Evolutionary conservation across 2,113 vertebrate genomes (phyloP), one percentile per base, ranked within the genome.

Genomic region (Uropsilus gracilis): DNA sequence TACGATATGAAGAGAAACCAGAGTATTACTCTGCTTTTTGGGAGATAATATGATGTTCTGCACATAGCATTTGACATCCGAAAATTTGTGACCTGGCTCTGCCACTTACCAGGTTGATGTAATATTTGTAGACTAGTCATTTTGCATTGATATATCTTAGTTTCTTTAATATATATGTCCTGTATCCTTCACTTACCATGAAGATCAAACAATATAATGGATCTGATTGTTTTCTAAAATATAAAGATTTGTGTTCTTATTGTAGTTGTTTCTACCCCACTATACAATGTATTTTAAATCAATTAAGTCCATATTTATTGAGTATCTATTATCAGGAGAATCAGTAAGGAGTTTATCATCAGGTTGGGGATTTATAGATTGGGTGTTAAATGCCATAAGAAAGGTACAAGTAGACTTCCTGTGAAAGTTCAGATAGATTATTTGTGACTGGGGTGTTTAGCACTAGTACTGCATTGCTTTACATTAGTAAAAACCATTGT

Each of bases 161-260:
- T 76, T 94, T 76, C 46, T 95, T 42, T 89, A 12, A 20, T 81
- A 14, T n/a, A 5, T 32, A 0, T 39, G 1, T 24, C n/a, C 37
- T 75, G 24, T 32, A 16, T 91, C 32, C 22, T 97, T 72, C 6
- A 39, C 30, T 34, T 26, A 8, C 59, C 46, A 11, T 80, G 66
- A 85, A 72, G 53, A 64, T 89, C 17, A 30, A 61, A 42, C 71
- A 48, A 64, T 81, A n/a, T 59, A 55, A 42, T 68, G 68, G 37
- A 76, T 87, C n/a, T 81, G 46, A 71, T 24, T 78, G n/a, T 63
- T 95, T 86, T 89, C 42, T 94, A 20, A 95, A 92, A 48, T 63
- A 24, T 7, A n/a, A 77, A 86, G 28, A 1, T 68, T 92, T 59
- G 39, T 78, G 8, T 75, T 69, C 22, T 91, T 80, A 28, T 76